These are phyloP conservation scores for Phaetusa simplex DNA, from an alignment of 2,113 vertebrate species.

Conservation along the genomic window DNA sequence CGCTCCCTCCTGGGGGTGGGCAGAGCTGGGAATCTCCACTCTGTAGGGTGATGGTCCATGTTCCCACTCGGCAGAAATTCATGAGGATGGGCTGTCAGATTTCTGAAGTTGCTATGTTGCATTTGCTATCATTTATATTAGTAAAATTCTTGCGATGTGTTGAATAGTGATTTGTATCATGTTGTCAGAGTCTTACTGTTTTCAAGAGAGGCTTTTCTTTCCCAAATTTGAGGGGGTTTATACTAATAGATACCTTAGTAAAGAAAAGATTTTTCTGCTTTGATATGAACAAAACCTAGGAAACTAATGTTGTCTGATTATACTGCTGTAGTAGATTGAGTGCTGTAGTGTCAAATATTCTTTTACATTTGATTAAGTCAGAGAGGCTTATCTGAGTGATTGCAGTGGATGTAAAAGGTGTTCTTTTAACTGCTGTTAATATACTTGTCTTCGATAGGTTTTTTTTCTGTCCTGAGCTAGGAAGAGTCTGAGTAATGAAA, in stretches of 20 bases:
- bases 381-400: background rate
- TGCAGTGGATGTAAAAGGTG: background rate
- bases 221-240: background rate
- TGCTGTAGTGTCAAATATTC: background rate
- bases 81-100: background rate
- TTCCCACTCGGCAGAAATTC: background rate
- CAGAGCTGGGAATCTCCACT: background rate
- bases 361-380: background rate
- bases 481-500: background rate
- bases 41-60: background rate
- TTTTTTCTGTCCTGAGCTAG: background rate
- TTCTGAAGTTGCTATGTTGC: background rate
- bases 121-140: background rate
- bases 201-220: background rate
- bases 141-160: background rate
- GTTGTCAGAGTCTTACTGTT: background rate
- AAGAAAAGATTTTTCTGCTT: background rate
- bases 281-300: background rate
- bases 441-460: background rate
- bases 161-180: background rate
- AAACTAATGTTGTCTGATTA: background rate
- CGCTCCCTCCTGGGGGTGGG: background rate
- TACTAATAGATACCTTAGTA: background rate
- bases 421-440: background rate
- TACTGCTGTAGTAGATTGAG: background rate